Percentiles rank a stretch among this genome's conserved stretches.
These are phyloP conservation scores for Tenualosa ilisha DNA, from an alignment of 2,797 vertebrate species.

Conservation along the genomic window DNA sequence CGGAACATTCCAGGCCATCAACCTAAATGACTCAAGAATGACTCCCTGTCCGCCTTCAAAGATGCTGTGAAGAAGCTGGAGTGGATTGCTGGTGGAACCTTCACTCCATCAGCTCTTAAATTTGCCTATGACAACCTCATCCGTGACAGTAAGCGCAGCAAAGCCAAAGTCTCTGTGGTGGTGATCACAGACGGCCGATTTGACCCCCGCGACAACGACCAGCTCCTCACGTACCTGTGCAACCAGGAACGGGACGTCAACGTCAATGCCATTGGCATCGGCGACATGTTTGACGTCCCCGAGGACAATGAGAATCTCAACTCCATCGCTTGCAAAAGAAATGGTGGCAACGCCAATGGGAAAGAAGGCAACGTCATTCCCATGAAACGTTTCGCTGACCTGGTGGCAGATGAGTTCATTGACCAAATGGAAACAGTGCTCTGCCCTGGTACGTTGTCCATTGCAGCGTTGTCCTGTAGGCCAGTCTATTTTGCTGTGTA, in stretches of 20 bases:
- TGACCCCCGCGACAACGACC: conserved; percentile 89
- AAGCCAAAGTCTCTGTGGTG: conserved; percentile 91
- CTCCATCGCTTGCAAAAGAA: conserved; percentile 82
- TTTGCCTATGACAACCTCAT: conserved; percentile 94
- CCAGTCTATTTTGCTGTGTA: neutral
- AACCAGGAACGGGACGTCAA: conserved; percentile 69
- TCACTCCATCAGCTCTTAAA: conserved; percentile 94
- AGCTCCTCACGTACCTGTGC: conserved; percentile 85
- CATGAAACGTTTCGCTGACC: conserved; percentile 93
- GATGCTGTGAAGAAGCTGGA: conserved; percentile 91
- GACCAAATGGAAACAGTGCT: conserved; percentile 87
- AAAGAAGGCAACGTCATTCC: conserved; percentile 77
- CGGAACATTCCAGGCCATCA: conserved; percentile 94
- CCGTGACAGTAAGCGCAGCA: conserved; percentile 84
- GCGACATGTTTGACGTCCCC: conserved; percentile 91
- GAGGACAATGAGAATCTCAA: conserved; percentile 88
- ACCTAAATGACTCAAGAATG: conserved; percentile 87
- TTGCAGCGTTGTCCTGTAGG: neutral
- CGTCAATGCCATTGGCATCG: conserved; percentile 93
- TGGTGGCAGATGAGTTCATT: conserved; percentile 96
- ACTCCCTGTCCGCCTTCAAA: conserved; percentile 92
- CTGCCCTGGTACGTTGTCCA: conserved; percentile 80
- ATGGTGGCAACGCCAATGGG: conserved; percentile 39
- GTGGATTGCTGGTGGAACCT: conserved; percentile 98
- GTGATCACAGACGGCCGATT: conserved; percentile 96